Conservation (phyloP, 1,140 invertebrate genomes). For the Drosophila arizonae region DNA sequence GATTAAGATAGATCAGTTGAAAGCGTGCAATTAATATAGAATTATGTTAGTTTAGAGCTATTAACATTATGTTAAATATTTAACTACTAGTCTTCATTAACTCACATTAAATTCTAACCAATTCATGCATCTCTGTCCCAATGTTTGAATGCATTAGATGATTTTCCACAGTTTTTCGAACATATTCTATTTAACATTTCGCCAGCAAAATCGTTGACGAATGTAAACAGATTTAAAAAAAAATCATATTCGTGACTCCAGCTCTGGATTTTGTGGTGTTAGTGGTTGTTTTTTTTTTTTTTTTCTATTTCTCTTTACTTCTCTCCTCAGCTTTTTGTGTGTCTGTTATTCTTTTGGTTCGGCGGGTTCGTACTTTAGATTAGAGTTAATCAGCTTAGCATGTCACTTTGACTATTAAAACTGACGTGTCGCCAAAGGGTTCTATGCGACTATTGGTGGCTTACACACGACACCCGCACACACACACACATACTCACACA, state of each 20-base stretch:
- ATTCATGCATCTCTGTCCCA: neutral
- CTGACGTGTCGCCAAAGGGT: slow-evolving; percentile 60
- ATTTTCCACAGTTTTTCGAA: slow-evolving; percentile 22
- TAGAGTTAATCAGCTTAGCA: slow-evolving; percentile 78
- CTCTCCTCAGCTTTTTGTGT: slow-evolving; percentile 7
- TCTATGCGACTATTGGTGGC: slow-evolving; percentile 35
- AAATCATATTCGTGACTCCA: neutral
- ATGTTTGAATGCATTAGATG: slow-evolving; percentile 17
- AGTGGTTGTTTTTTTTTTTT: slow-evolving; percentile 23
- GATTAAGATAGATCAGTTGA: too few relatives aligned
- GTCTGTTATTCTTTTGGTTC: slow-evolving; percentile 30
- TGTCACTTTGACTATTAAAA: slow-evolving; percentile 77
- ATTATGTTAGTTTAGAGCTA: too few relatives aligned
- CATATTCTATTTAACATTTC: slow-evolving; percentile 18
- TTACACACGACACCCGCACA: slow-evolving; percentile 12
- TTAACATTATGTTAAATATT: too few relatives aligned
- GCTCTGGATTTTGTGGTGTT: slow-evolving; percentile 9
- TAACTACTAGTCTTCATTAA: too few relatives aligned
- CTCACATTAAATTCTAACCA: neutral
- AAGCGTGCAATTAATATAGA: too few relatives aligned
- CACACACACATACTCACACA: slow-evolving; percentile 2
- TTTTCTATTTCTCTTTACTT: slow-evolving; percentile 11
- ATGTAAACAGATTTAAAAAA: slow-evolving; percentile 57
- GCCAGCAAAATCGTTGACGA: slow-evolving; percentile 69
- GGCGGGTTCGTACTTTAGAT: slow-evolving; percentile 54